phyloP scores from a whole-genome alignment of 2,888 invertebrate genomes.

The Stomorhina lunata region DNA sequence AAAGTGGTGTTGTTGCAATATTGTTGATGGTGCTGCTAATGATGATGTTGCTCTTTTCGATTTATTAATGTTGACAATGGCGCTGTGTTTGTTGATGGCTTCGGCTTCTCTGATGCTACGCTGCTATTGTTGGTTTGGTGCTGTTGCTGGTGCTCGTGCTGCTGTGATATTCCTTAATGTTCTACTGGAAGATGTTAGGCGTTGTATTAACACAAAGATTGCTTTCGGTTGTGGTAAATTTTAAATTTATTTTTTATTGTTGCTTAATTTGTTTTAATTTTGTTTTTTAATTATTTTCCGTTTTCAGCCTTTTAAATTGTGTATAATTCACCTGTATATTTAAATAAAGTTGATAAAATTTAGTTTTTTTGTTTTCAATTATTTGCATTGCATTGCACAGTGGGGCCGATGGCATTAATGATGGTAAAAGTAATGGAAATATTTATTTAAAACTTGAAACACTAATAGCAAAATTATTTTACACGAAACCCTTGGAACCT shows the following conservation, averaged over 20 bases:
- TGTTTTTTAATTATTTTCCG: constrained; percentile 33
- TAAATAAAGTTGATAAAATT: background rate
- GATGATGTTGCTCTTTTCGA: constrained; percentile 66
- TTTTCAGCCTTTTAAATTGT: constrained; percentile 47
- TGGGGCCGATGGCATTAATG: too few species aligned
- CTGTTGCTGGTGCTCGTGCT: background rate
- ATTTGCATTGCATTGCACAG: constrained; percentile 29
- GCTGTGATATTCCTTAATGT: constrained; percentile 42
- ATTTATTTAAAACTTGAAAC: too few species aligned
- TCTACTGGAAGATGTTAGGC: constrained; percentile 61
- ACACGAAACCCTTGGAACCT: too few species aligned
- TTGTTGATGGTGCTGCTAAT: background rate
- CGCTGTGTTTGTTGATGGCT: constrained; percentile 64
- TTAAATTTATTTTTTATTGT: constrained; percentile 30
- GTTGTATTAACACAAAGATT: constrained; percentile 62
- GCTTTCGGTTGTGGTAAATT: constrained; percentile 52
- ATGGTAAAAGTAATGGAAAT: too few species aligned
- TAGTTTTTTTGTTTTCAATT: constrained; percentile 17
- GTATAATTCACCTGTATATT: constrained; percentile 42
- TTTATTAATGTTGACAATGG: constrained; percentile 30
- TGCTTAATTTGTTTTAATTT: constrained; percentile 31
- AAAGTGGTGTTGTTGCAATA: background rate
- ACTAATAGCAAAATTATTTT: too few species aligned
- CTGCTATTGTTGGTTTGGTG: background rate
- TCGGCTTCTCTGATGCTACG: constrained; percentile 18